Base-by-base conservation (phyloP, 1,140 invertebrate genomes). In the Dendrolimus kikuchii region DNA sequence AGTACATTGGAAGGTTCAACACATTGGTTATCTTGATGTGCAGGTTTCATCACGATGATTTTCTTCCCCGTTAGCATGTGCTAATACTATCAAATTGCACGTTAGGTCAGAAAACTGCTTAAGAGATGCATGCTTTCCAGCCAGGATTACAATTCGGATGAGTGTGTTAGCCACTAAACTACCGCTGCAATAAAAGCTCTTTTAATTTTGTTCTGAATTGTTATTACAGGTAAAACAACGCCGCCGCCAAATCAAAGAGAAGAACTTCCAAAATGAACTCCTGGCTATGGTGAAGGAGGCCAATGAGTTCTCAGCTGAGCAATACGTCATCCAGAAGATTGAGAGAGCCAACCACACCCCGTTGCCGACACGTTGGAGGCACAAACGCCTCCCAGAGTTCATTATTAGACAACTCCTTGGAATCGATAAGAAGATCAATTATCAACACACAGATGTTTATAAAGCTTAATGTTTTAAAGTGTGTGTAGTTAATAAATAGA, bases 201-300 rank as follows among this genome's bases (percentile, higher is more conserved):
- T 23, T 23, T 23, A 23, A 2, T 23, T 23, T 23, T 23, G 23
- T 23, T 23, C 23, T 3, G 23, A 23, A 23, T 38, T 47, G 38
- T 37, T 57, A 74, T 81, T 81, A 23, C 62, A 90, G 89, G 69
- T 89, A 38, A 90, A 90, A 56, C 90, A 92, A 67, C 91, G 89
- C 10, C 89, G 93, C 53, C 91, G 92, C 63, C 80, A 92, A 47
- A 88, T 88, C 48, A 95, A 92, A 69, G 94, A 96, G 62, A 95
- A 93, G 70, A 74, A 73, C 4, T 96, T 96, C 81, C 92, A 95
- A 68, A 90, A 89, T 0, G 87, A 90, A 49, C 78, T 95, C 0
- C 81, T 95, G 57, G 77, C 88, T 1, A 88, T 94, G 68, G 90
- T 95, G 23, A 91, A 92, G 71, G 77, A 90, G 52, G 94, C 93